Evolutionary conservation across 37 sponge, comb jelly and placozoan species (phyloP), one percentile per base, ranked within the genome.

Genomic region (Petrosia ficiformis): DNA sequence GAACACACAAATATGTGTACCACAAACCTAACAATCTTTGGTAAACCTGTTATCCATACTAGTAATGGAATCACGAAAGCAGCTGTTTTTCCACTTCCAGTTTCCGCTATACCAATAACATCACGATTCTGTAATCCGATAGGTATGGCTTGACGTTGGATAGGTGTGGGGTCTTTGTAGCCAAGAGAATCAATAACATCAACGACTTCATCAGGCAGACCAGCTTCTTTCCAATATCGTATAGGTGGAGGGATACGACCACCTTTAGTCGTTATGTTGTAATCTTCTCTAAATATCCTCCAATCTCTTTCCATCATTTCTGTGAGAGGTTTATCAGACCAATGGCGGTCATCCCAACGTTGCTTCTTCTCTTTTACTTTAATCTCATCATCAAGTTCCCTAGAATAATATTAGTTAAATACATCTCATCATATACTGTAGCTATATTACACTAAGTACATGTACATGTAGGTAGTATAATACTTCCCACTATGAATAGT

Each of bases 41-140:
- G 99, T 0, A 98, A 76, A 65, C 85, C 86, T 42, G 77, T 86
- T 33, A 98, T 95, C 99, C 99, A 98, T 2, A 79, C 80, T 63
- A 98, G 86, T 6, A 98, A 88, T 64, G 99, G 99, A 29, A 98
- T 89, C 22, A 98, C 84, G 74, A 98, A 98, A 28, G 99, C 99
- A 70, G 96, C 95, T 22, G 99, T 98, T 78, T 98, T 98, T 26
- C 99, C 99, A 60, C 93, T 92, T 3, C 96, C 99, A 44, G 99
- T 98, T 70, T 98, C 99, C 54, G 99, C 99, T 31, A 98, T 87
- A 19, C 99, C 99, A 72, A 98, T 98, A 59, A 98, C 85, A 59
- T 98, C 99, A 26, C 99, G 84, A 69, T 98, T 98, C 82, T 95
- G 95, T 0, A 98, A 81, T 10, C 99, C 99, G 36, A 98, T 95